Percentiles rank a stretch among this genome's conserved stretches.
These are phyloP conservation scores for Brevipalpus yothersi DNA, from an alignment of 1,140 invertebrate species.

Conservation along the genomic window DNA sequence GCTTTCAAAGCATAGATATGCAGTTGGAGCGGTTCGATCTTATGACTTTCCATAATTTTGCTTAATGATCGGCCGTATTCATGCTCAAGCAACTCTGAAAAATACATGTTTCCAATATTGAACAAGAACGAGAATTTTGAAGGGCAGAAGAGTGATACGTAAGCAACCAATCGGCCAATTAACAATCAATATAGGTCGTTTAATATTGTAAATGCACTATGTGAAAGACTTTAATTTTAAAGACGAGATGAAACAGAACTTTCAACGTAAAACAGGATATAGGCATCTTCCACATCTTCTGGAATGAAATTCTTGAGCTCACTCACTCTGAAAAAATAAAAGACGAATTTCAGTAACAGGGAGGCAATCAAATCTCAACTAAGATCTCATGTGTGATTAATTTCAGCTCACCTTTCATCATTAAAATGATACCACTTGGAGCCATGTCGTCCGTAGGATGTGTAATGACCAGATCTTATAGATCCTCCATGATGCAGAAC, in stretches of 20 bases:
- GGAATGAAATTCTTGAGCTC: conserved; percentile 1
- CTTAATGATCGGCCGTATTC: no score
- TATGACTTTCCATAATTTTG: no score
- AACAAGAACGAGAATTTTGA: no score
- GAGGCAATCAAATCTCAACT: not conserved
- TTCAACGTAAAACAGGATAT: conserved; percentile 4
- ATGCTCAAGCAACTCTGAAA: no score
- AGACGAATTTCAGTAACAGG: not conserved
- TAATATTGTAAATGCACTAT: no score
- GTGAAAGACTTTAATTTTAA: not conserved
- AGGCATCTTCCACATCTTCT: not conserved
- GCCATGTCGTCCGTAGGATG: conserved; percentile 4
- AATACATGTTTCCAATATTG: no score
- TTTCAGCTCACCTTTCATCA: conserved; percentile 2
- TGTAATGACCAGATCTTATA: conserved; percentile 9
- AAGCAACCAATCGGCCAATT: no score
- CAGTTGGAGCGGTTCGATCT: no score
- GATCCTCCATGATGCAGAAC: conserved; percentile 9
- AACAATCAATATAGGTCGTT: no score
- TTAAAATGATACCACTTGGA: conserved; percentile 10
- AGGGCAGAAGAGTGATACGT: no score
- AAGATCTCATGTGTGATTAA: not conserved
- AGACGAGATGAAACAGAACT: not conserved
- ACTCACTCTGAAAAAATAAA: not conserved
- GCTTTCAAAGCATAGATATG: no score